Evolutionary conservation across 1,140 invertebrate genomes (phyloP).

Genomic region (Achroia grisella): DNA sequence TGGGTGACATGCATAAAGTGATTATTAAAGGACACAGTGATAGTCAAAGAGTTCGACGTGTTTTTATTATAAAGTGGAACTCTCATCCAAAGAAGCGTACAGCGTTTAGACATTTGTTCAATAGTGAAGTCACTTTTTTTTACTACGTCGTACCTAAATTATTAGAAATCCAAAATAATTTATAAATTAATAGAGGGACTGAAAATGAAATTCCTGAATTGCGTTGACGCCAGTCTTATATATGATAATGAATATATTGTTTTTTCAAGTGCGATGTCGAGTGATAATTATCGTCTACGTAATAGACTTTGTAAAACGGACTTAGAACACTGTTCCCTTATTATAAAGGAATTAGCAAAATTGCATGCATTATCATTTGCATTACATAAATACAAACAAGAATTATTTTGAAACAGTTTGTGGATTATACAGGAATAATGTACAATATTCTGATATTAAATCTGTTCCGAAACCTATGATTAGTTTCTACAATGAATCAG

Average conservation of each 20-base stretch:
- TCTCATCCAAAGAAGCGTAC: conserved; percentile 24
- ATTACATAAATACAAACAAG: conserved; percentile 28
- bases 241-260: conserved; percentile 41
- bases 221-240: conserved; percentile 25
- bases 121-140: conserved; percentile 35
- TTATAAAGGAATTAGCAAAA: conserved; percentile 53
- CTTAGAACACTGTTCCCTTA: conserved; percentile 35
- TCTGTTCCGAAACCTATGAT: conserved; percentile 30
- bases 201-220: conserved; percentile 48
- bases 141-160: conserved; percentile 26
- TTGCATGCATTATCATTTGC: conserved; percentile 54
- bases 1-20: conserved; percentile 33
- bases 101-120: conserved; percentile 33
- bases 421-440: conserved; percentile 26
- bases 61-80: conserved; percentile 44
- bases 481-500: conserved; percentile 41
- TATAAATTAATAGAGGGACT: conserved; percentile 42
- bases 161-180: conserved; percentile 36
- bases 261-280: conserved; percentile 8
- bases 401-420: conserved; percentile 33
- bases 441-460: conserved; percentile 34
- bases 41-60: conserved; percentile 28
- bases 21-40: conserved; percentile 27
- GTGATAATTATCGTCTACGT: conserved; percentile 17
- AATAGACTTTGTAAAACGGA: conserved; percentile 38